A percentile compares a stretch with the other conserved stretches of the same genome.
These are phyloP conservation scores for Bos indicus DNA, from an alignment of 2,113 vertebrate genomes.

Conservation along the genomic window DNA sequence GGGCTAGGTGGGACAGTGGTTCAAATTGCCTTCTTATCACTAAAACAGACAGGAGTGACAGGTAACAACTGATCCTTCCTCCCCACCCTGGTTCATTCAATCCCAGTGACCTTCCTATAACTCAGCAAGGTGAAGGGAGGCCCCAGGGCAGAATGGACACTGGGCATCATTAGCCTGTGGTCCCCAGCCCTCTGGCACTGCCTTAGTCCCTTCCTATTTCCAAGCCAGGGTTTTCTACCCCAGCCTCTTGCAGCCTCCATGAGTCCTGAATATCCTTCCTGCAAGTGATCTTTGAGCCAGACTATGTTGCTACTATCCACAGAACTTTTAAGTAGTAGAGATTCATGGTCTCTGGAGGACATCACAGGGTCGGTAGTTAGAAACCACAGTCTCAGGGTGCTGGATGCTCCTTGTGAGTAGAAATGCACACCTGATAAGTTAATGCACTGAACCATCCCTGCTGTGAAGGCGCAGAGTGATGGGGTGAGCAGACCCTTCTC, in stretches of 20 bases:
- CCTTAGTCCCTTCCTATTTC: too few relatives aligned
- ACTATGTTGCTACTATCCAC: neutral
- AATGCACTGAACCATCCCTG: neutral
- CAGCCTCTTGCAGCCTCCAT: neutral
- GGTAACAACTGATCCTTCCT: neutral
- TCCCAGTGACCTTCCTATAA: neutral
- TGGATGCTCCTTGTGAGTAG: neutral
- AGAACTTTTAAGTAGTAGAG: neutral
- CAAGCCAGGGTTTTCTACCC: neutral
- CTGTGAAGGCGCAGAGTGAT: neutral
- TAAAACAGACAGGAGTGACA: neutral
- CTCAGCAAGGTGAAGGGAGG: neutral
- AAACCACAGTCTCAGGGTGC: neutral
- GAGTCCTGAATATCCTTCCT: neutral
- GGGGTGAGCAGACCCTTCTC: neutral
- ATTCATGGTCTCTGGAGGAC: neutral
- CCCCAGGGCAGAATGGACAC: neutral
- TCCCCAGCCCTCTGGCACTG: neutral
- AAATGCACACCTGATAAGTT: neutral
- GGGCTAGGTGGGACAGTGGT: too few relatives aligned
- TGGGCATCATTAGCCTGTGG: neutral
- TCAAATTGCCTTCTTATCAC: neutral
- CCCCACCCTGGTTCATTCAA: neutral
- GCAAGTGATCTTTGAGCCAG: rapidly evolving
- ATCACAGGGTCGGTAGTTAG: neutral